Evolutionary conservation across 2,888 invertebrate species (phyloP).

Genomic region (Euphydryas editha): DNA sequence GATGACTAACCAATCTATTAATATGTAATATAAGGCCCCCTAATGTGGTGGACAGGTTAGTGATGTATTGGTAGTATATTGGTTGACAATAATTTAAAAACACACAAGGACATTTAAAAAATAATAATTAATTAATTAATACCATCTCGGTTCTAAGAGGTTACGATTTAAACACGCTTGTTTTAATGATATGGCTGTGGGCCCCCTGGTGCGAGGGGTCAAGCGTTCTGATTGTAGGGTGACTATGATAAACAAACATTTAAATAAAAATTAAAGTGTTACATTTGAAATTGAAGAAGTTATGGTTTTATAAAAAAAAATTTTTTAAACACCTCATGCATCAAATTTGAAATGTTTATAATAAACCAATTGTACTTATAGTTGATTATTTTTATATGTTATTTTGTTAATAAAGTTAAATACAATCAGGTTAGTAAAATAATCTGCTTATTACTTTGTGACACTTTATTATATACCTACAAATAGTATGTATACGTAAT

Average conservation of each 20-base stretch:
- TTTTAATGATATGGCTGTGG: conserved; percentile 35
- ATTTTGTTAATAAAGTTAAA: too few species aligned
- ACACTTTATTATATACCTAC: too few species aligned
- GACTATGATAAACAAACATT: conserved; percentile 6
- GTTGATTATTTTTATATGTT: too few species aligned
- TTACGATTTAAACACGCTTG: conserved; percentile 33
- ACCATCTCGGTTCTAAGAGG: conserved; percentile 24
- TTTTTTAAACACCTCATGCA: too few species aligned
- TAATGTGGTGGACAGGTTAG: background rate
- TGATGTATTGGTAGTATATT: background rate
- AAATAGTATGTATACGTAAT: too few species aligned
- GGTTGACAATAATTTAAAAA: background rate
- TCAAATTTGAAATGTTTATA: too few species aligned
- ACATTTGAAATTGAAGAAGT: background rate
- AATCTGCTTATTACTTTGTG: too few species aligned
- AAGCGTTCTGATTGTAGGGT: conserved; percentile 34
- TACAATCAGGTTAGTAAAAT: too few species aligned
- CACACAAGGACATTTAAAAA: conserved; percentile 7
- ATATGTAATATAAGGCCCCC: background rate
- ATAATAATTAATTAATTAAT: conserved; percentile 34
- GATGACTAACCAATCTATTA: too few species aligned
- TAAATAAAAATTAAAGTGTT: background rate
- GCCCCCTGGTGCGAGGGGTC: conserved; percentile 36
- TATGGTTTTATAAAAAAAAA: too few species aligned
- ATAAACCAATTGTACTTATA: too few species aligned